Evolutionary conservation across 2,888 invertebrate species (phyloP), one percentile per base, ranked within the genome.

Genomic region (Girardia tigrina): DNA sequence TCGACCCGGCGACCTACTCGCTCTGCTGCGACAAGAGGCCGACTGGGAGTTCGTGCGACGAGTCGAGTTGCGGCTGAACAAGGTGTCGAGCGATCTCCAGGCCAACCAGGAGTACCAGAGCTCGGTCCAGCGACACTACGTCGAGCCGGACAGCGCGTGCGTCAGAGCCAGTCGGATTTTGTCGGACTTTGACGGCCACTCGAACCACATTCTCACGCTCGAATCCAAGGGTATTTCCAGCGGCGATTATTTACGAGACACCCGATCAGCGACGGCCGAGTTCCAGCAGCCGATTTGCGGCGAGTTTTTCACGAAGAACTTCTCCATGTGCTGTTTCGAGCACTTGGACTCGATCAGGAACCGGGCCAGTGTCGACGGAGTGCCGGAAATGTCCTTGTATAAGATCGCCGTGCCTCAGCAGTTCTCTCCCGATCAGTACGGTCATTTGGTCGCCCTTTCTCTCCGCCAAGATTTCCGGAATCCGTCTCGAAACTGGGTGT

Each of bases 21-120:
- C 89, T 1, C 88, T 91, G 80, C 83, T 91, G 80, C 89, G 89
- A 78, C 91, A 91, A 85, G 90, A 90, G 81, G 88, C 88, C 56
- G 85, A 90, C 27, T 87, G 82, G 4, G 76, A 78, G 0, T 80
- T 81, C 79, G 78, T 84, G 26, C 81, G 27, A 20, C 56, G n/a
- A 42, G 29, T 74, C 26, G 78, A 79, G 72, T 74, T 78, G 26
- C 74, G 73, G 6, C 27, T 77, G 28, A 29, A 73, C 20, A 77
- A 79, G 28, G 28, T 29, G 20, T 74, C 74, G 16, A 72, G 20
- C 29, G 16, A 72, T 16, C 28, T 79, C 1, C 26, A 72, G 36
- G 2, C 26, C 16, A 56, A 73, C 4, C 87, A 81, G 86, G 73
- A 87, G 87, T 77, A 87, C 89, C 71, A 86, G 87, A 77, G 85